These are phyloP conservation scores for Trichomalopsis sarcophagae DNA, from an alignment of 1,140 invertebrate genomes.

Conservation along the genomic window DNA sequence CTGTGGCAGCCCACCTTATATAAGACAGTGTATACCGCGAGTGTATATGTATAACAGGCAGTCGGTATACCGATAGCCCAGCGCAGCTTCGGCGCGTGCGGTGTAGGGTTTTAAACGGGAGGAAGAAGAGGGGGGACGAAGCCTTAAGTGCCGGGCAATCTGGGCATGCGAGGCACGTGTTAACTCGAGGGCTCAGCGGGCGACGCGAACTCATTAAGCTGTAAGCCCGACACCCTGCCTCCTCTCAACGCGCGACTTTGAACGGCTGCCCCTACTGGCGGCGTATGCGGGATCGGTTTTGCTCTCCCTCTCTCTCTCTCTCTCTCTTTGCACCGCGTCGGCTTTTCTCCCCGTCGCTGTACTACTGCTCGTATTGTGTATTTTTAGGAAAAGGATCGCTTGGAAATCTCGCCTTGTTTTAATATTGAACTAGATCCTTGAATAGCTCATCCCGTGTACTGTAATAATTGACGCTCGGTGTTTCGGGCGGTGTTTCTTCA, in stretches of 20 bases:
- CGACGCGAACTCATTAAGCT: constrained; percentile 16
- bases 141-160: constrained; percentile 47
- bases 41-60: not conserved
- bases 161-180: constrained; percentile 1
- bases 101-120: not conserved
- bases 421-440: too few relatives aligned
- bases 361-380: not conserved
- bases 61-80: not conserved
- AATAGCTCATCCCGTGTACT: too few relatives aligned
- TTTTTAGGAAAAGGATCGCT: not conserved
- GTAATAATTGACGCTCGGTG: too few relatives aligned
- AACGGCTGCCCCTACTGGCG: not conserved
- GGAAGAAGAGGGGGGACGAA: constrained; percentile 32
- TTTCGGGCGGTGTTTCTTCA: too few relatives aligned
- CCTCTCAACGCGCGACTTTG: constrained; percentile 2
- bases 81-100: constrained; percentile 7
- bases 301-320: not conserved
- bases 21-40: not conserved
- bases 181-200: constrained; percentile 12
- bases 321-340: not conserved
- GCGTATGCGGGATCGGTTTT: not conserved
- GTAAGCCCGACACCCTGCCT: not conserved
- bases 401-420: too few relatives aligned
- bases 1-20: constrained; percentile 50
- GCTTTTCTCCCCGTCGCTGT: too few relatives aligned